phyloP scores from a whole-genome alignment of 2,888 invertebrate genomes.

The Antitype chi region DNA sequence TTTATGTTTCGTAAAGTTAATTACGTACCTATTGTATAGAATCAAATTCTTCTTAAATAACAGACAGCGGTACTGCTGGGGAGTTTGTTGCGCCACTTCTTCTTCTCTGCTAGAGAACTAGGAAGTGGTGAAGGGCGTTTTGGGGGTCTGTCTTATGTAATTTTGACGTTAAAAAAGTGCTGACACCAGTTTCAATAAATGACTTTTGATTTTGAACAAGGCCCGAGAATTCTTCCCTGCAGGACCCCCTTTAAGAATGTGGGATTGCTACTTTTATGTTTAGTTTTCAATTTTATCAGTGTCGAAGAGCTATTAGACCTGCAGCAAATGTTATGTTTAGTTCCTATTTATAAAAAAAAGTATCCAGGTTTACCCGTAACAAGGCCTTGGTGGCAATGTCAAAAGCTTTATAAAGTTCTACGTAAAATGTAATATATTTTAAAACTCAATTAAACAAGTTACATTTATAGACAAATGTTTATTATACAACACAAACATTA shows the following conservation, averaged over 20 bases:
- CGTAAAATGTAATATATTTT: neutral
- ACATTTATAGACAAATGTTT: slow-evolving; percentile 76
- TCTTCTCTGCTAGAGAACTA: no score
- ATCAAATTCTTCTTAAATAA: no score
- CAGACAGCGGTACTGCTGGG: no score
- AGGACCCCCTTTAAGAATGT: neutral
- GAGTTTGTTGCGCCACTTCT: no score
- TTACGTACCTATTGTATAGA: no score
- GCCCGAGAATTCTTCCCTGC: neutral
- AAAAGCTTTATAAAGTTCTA: neutral
- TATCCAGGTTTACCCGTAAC: neutral
- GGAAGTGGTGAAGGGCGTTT: no score
- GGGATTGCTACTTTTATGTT: neutral
- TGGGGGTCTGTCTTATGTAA: no score
- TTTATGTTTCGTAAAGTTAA: no score
- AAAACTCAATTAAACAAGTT: slow-evolving; percentile 22
- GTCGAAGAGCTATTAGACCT: neutral
- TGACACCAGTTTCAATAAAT: no score
- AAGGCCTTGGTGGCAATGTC: neutral
- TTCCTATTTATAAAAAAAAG: neutral
- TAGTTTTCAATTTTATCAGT: neutral
- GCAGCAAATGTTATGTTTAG: neutral
- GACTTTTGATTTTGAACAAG: no score
- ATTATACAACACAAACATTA: slow-evolving; percentile 86
- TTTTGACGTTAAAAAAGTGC: no score